Base-by-base conservation (phyloP, 2,113 vertebrate species). In the Brachionichthys hirsutus region DNA sequence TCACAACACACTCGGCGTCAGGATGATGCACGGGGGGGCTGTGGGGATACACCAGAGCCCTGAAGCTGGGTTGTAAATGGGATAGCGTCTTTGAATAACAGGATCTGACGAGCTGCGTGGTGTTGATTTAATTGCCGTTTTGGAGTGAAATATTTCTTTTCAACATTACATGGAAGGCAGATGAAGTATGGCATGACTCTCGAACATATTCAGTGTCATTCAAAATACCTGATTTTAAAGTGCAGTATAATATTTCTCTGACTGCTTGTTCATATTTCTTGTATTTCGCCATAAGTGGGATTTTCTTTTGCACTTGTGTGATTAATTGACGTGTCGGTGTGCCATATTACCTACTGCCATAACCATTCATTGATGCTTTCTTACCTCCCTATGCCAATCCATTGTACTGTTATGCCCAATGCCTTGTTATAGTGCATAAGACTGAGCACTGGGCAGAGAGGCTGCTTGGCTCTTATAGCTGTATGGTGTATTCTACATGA, bases 291-390 rank as follows among this genome's bases (percentile, higher is more conserved):
- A 62, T 70, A 38, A 20, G 41, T 75, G 56, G 48, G 20, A 45
- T 35, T 71, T 64, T n/a, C n/a, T 47, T 36, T 63, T 67, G 73
- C 60, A 65, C 51, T 78, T 66, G 36, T 67, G 67, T 67, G 42
- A 44, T 82, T 62, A 62, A 65, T 52, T 58, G 57, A 81, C 73
- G 73, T 67, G 54, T 76, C 68, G 53, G 46, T 40, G 14, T 80
- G 80, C 81, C 85, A 88, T 81, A 73, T 74, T 62, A 71, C 79
- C 59, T 70, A 75, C 72, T 85, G 80, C 78, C 71, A 84, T 81
- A 24, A 57, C 46, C 52, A 67, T 56, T 66, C 46, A 64, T 66
- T 54, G 16, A 75, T 42, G 53, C 59, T 82, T 73, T 80, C 73
- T 80, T 62, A 84, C 70, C 73, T 88, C 62, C 76, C 71, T 77